Evolutionary conservation across 2,113 vertebrate genomes (phyloP), one percentile per base, ranked within the genome.

Genomic region (Tychaedon coryphoeus): DNA sequence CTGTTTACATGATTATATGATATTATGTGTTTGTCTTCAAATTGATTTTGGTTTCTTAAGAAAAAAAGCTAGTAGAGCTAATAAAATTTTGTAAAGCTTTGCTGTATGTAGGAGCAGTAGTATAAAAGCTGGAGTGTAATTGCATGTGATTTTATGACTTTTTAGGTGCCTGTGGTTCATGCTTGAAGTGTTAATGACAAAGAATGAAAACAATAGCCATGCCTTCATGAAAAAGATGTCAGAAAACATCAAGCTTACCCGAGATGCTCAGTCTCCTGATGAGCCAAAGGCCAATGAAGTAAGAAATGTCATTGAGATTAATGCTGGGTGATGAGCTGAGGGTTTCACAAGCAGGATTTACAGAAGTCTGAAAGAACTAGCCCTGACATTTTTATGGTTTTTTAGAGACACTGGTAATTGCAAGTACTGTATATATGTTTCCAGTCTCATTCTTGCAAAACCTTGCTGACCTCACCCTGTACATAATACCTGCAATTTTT

Each of bases 131-230:
- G 60, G 34, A 83, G 74, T 80, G 58, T 93, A 88, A 84, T 38
- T 86, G 97, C 58, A 45, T 91, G 47, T 94, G 76, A 36, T 57
- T 95, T 96, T 80, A 54, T 71, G 95, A 51, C 42, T 83, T 92
- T 91, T 86, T 95, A 97, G 99, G 98, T 99, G 99, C 97, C 98
- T 99, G 67, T 99, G 99, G 99, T 99, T 99, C 97, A 99, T 99
- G 99, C 98, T 99, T 96, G 99, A 99, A 97, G 99, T 99, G 94
- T 97, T 99, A 97, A 99, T 99, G 99, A 99, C 99, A 60, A 99
- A 99, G 97, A 99, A 99, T 97, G 99, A 99, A 97, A 99, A 99
- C 96, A 99, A 99, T 96, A 99, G 99, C 95, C 99, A 99, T 90
- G 99, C 99, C 47, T 99, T 99, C 97, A 98, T 99, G 93, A 98